Base-by-base conservation (phyloP, 2,888 invertebrate genomes). In the Alloscopus bannaensis region DNA sequence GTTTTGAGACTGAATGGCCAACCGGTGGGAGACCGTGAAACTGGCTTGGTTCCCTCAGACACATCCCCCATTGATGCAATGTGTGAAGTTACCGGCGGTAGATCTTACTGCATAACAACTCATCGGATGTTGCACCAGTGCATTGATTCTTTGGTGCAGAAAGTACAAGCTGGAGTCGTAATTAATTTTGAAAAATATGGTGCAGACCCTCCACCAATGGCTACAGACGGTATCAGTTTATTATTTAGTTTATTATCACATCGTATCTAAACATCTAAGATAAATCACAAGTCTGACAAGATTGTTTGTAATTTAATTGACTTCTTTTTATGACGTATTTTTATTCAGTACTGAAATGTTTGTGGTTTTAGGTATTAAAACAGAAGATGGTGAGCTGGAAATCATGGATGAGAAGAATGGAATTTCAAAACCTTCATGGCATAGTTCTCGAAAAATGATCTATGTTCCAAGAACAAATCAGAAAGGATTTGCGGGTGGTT, bases 11-110 rank as follows among this genome's bases (percentile, higher is more conserved):
- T 99, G 88, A 93, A 97, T 47, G 98, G 97, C 3, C 96, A 96
- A 55, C 97, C 96, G 2, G 94, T 95, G 1, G 92, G 93, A 60
- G 95, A 95, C 87, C 90, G 95, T 84, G 95, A 96, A 87, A 93
- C 93, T 3, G 95, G 95, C 4, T 91, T 95, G 73, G 97, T 98
- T 40, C 95, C 98, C 11, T 96, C 96, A 72, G 98, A 99, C 88
- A 92, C 94, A 68, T 97, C 97, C 42, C 96, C 97, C 0, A 95
- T 99, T 84, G 98, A 99, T 89, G 94, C 95, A 6, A 98, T 99
- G 97, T 99, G 99, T 89, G 98, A 98, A 90, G 97, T 97, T 22
- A 99, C 99, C 16, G 99, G 99, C 87, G 99, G 95, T 93, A 93
- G 98, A 59, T 98, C 98, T 0, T 99, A 98, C 89, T 94, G 95